A percentile compares a stretch with the other conserved stretches of the same genome.
Conservation (phyloP, 2,113 vertebrate species). For the Pungitius pungitius region DNA sequence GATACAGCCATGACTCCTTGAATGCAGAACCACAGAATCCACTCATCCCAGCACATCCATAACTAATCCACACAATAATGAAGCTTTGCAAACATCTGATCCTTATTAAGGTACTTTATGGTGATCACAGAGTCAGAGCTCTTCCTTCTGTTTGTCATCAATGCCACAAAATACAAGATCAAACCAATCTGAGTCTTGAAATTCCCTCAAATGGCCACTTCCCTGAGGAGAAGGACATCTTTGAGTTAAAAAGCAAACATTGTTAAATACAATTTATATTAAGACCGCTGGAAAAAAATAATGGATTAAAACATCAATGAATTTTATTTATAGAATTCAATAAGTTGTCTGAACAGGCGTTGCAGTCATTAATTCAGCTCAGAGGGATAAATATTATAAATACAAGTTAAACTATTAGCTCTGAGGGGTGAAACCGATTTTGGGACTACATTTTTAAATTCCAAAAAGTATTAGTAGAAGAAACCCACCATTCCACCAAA, state of each 20-base stretch:
- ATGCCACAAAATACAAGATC: background rate
- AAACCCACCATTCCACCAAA: background rate
- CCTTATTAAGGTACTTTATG: conserved; percentile 2
- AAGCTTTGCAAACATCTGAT: background rate
- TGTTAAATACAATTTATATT: background rate
- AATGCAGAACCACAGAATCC: conserved; percentile 29
- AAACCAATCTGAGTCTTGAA: conserved; percentile 7
- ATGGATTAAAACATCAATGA: no score
- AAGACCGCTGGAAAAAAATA: background rate
- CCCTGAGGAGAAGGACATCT: background rate
- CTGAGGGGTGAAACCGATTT: background rate
- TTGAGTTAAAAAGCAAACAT: background rate
- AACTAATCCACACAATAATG: background rate
- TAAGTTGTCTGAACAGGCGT: background rate
- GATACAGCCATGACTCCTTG: conserved; percentile 41
- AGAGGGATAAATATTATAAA: background rate
- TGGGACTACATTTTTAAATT: background rate
- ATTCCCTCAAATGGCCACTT: background rate
- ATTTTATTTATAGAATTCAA: background rate
- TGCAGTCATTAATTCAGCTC: background rate
- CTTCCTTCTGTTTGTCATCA: background rate
- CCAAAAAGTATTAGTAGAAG: background rate
- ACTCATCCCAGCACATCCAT: background rate
- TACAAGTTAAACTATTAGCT: background rate
- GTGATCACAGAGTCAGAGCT: conserved; percentile 25